phyloP scores from a whole-genome alignment of 2,113 vertebrate species.

The Raja brachyura region DNA sequence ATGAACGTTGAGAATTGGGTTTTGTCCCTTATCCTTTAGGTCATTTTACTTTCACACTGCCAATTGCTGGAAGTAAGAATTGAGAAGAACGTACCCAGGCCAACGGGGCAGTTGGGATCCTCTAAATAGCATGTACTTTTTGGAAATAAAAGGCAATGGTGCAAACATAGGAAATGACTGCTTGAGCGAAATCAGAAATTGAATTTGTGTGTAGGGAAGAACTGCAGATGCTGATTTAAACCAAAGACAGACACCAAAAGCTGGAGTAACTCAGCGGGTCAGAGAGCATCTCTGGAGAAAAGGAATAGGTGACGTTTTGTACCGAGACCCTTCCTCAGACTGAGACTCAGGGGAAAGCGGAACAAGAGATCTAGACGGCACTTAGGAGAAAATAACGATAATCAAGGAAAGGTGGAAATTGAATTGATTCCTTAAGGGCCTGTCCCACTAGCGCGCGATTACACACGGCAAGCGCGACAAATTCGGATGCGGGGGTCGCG shows the following conservation, averaged over 20 bases:
- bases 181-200: not conserved
- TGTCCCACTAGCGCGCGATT: too few relatives aligned
- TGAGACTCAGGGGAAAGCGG: too few relatives aligned
- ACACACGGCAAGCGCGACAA: too few relatives aligned
- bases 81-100: not conserved
- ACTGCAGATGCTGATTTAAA: too few relatives aligned
- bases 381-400: too few relatives aligned
- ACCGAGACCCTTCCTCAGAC: too few relatives aligned
- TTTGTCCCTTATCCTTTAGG: not conserved
- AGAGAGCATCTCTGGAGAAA: too few relatives aligned
- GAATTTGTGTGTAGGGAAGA: not conserved
- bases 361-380: too few relatives aligned
- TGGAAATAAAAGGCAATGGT: not conserved
- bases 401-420: not conserved
- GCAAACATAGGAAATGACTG: not conserved
- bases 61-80: not conserved
- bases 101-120: not conserved
- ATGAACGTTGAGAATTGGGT: not conserved
- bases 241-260: too few relatives aligned
- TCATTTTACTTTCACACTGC: not conserved
- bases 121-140: not conserved
- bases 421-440: not conserved
- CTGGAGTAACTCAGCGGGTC: too few relatives aligned
- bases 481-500: too few relatives aligned
- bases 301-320: too few relatives aligned